Conservation (phyloP, 1,140 invertebrate species). For the Orchesella cincta region DNA sequence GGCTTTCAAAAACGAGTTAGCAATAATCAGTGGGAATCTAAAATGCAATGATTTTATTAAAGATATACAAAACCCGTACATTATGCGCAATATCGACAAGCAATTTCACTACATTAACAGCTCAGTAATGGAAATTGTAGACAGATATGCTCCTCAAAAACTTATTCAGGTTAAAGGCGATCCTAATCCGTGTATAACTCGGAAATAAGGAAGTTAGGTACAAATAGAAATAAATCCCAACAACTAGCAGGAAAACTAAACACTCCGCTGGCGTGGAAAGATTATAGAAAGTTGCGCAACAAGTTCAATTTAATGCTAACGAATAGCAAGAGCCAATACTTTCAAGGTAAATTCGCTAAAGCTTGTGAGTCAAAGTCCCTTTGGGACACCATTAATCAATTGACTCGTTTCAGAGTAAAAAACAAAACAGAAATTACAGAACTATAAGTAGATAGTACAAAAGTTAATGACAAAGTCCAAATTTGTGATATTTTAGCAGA, state of each 20-base stretch:
- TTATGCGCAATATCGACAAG: not conserved
- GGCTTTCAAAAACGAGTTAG: not conserved
- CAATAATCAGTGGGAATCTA: not conserved
- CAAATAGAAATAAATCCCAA: not conserved
- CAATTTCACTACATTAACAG: not conserved
- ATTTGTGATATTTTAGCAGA: conserved; percentile 17
- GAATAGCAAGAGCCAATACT: not conserved
- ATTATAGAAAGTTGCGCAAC: not conserved
- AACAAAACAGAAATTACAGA: not conserved
- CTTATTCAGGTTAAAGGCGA: not conserved
- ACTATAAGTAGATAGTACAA: not conserved
- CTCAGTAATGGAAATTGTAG: not conserved
- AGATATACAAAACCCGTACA: too few species aligned
- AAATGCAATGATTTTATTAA: too few species aligned
- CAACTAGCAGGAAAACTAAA: not conserved
- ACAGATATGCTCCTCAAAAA: conserved; percentile 17
- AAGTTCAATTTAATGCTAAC: not conserved
- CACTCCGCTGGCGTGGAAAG: not conserved
- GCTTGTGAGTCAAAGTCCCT: not conserved
- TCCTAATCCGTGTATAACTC: not conserved
- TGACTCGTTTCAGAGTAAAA: conserved; percentile 11
- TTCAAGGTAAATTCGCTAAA: not conserved
- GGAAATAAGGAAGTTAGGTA: not conserved
- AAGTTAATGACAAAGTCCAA: not conserved
- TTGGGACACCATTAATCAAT: conserved; percentile 4